Percentiles rank a stretch among this genome's conserved stretches.
These are phyloP conservation scores for Paedocypris sp. DNA, from an alignment of 2,113 vertebrate genomes.

Conservation along the genomic window DNA sequence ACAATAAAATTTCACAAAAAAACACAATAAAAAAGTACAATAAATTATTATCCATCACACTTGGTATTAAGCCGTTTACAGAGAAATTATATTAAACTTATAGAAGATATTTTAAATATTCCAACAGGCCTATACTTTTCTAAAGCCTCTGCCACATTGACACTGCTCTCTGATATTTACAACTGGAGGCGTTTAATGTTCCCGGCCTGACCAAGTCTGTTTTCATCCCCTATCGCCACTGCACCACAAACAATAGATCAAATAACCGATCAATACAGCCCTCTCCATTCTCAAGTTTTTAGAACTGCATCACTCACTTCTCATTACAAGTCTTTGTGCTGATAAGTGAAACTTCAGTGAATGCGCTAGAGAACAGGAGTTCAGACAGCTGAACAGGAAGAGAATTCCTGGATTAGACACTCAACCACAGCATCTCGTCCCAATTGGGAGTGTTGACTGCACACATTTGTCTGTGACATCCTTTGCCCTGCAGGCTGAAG, in stretches of 20 bases:
- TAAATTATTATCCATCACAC: no score
- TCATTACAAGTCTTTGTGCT: not conserved
- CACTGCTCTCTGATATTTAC: slow-evolving; percentile 23
- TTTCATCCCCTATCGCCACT: slow-evolving; percentile 15
- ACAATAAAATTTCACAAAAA: no score
- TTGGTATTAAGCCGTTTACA: no score
- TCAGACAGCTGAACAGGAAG: not conserved
- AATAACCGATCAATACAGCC: slow-evolving; percentile 23
- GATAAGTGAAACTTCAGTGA: not conserved
- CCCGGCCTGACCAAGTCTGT: not conserved
- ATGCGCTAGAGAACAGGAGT: no score
- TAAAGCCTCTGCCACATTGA: slow-evolving; percentile 4
- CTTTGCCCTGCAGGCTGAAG: not conserved
- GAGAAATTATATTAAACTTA: no score
- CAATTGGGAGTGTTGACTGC: slow-evolving; percentile 29
- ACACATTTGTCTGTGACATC: slow-evolving; percentile 33
- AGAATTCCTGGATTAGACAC: not conserved
- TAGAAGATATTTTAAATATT: no score
- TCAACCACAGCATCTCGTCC: not conserved
- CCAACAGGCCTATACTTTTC: not conserved
- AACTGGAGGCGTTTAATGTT: not conserved
- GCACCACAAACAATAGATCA: not conserved
- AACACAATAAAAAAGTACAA: no score
- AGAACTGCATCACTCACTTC: slow-evolving; percentile 29
- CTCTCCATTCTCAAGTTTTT: slow-evolving; percentile 20